Evolutionary conservation across 2,797 vertebrate genomes (phyloP), one percentile per base, ranked within the genome.

Genomic region (Channa striata): DNA sequence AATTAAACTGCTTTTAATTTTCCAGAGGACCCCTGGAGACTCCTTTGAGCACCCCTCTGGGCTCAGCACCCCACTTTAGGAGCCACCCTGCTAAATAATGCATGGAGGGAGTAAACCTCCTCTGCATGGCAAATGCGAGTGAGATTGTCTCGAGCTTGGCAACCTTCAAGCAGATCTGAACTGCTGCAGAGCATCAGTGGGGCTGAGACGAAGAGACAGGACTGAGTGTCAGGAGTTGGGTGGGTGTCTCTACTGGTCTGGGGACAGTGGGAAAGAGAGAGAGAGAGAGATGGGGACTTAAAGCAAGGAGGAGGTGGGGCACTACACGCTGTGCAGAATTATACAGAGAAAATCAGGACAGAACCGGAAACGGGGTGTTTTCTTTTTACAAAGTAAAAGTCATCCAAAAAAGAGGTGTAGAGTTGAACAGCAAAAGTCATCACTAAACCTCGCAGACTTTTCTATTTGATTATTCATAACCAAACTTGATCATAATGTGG

Each of bases 301-400:
- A 14, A 81, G 70, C 13, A 42, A 59, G 14, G 48, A 60, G 44
- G 81, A 75, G 81, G 89, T 68, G 88, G 87, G 87, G 90, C 93
- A 89, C 48, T 53, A 30, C 54, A 36, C 50, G 14, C 25, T 53
- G 59, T 25, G 39, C 71, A 12, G 84, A 81, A 54, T 8, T 65
- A 1, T 0, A 37, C 1, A 50, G 8, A 66, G 33, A 34, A 57
- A 65, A 42, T 2, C 3, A 2, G 9, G 43, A 21, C 9, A 21
- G 1, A 62, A 67, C 65, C 46, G 74, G 85, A 85, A 88, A 54
- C 6, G 0, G 5, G 1, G 6, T 13, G 3, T 2, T 54, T 5
- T n/a, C 4, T 10, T 25, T 14, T 68, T 6, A 50, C 33, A 30
- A 71, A 85, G 72, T 86, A 87, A 83, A 83, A 82, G 77, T 63